Evolutionary conservation across 2,888 invertebrate species (phyloP).

Genomic region (Caenorhabditis imperialis): DNA sequence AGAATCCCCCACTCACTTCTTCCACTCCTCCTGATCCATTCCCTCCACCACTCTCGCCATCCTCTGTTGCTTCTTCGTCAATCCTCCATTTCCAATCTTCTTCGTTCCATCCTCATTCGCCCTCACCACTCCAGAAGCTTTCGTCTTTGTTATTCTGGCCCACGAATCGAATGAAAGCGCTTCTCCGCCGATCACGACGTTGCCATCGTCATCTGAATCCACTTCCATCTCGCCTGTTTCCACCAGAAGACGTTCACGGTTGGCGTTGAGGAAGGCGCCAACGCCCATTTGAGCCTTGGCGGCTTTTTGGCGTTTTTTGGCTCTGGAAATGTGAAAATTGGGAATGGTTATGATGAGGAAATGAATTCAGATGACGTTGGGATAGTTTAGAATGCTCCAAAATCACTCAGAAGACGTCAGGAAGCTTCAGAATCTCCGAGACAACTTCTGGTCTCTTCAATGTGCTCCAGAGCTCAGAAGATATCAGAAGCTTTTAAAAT

Average conservation of each 20-base stretch:
- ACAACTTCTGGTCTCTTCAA: no score
- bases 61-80: conserved; percentile 44
- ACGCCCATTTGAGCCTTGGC: conserved; percentile 35
- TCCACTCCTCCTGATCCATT: conserved; percentile 48
- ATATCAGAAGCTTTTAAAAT: no score
- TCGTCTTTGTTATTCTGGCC: conserved; percentile 57
- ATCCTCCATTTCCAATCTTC: conserved; percentile 42
- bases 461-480: no score
- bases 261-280: conserved; percentile 39
- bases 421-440: no score
- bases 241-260: conserved; percentile 19
- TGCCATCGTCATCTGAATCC: conserved; percentile 61
- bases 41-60: conserved; percentile 32
- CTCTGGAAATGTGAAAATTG: conserved; percentile 21
- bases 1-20: no score
- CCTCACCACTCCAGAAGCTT: conserved; percentile 45
- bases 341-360: no score
- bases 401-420: no score
- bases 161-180: conserved; percentile 66
- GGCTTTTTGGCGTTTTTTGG: conserved; percentile 23
- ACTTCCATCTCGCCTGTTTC: conserved; percentile 58
- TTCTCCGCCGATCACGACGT: conserved; percentile 58
- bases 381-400: no score
- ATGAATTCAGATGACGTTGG: no score
- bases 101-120: conserved; percentile 34